Conservation (phyloP, 2,113 vertebrate species). For the Podarcis cretensis region DNA sequence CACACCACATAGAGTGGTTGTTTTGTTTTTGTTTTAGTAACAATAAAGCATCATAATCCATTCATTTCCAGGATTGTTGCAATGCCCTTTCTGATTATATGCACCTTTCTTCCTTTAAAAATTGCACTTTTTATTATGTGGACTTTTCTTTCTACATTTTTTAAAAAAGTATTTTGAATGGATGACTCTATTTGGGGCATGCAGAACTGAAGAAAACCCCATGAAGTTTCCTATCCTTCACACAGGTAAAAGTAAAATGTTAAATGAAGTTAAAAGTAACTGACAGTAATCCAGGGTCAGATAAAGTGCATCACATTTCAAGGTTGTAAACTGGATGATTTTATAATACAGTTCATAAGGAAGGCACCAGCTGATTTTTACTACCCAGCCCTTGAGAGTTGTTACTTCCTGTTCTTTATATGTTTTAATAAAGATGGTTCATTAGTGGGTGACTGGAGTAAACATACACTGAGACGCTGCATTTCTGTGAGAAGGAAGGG, state of each 20-base stretch:
- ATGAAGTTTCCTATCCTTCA: slow-evolving; percentile 13
- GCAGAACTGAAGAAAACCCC: neutral
- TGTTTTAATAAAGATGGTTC: slow-evolving; percentile 57
- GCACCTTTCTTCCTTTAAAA: neutral
- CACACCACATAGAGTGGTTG: too few species aligned
- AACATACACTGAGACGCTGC: slow-evolving; percentile 17
- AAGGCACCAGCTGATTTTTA: slow-evolving; percentile 10
- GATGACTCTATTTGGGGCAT: neutral
- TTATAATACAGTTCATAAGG: slow-evolving; percentile 30
- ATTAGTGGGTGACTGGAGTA: slow-evolving; percentile 46
- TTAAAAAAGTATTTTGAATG: slow-evolving; percentile 28
- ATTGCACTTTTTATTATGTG: neutral
- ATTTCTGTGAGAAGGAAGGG: slow-evolving; percentile 23
- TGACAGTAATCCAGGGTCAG: slow-evolving; percentile 3
- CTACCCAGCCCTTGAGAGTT: slow-evolving; percentile 1
- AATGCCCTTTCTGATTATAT: slow-evolving; percentile 10
- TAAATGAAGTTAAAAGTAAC: slow-evolving; percentile 40
- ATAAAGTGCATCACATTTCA: neutral
- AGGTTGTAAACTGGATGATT: slow-evolving; percentile 40
- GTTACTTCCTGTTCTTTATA: slow-evolving; percentile 50
- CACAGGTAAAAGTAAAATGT: slow-evolving; percentile 6
- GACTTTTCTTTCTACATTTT: neutral
- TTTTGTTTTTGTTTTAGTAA: too few species aligned
- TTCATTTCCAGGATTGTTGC: slow-evolving; percentile 2
- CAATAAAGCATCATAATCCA: neutral